Percentiles rank a stretch among this genome's conserved stretches.
Conservation (phyloP, 1,140 invertebrate species). For the Tenebrio molitor region DNA sequence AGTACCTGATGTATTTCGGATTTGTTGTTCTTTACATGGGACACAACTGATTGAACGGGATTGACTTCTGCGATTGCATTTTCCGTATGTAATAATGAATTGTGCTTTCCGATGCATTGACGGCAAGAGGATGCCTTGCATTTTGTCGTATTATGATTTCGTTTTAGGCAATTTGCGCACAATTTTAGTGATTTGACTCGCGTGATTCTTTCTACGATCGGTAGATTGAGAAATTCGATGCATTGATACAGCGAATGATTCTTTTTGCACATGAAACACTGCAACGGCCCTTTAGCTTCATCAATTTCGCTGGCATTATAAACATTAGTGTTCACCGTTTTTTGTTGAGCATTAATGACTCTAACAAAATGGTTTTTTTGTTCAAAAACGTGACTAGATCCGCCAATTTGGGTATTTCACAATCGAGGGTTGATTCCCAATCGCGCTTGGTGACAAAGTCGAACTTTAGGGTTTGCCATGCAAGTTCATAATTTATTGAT, state of each 20-base stretch:
- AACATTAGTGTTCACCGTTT: too few relatives aligned
- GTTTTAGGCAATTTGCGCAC: slow-evolving; percentile 35
- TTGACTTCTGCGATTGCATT: background rate
- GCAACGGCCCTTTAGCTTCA: background rate
- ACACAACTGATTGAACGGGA: background rate
- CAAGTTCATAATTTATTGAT: slow-evolving; percentile 19
- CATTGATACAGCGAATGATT: slow-evolving; percentile 8
- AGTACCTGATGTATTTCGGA: background rate
- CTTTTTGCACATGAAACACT: background rate
- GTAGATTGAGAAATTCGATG: slow-evolving; percentile 13
- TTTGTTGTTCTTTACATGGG: background rate
- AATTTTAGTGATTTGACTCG: slow-evolving; percentile 15
- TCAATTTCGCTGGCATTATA: background rate
- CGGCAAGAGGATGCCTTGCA: background rate
- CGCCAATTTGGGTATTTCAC: background rate
- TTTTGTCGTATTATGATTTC: background rate
- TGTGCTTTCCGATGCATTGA: slow-evolving; percentile 8
- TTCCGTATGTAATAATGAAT: slow-evolving; percentile 2
- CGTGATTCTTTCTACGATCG: background rate
- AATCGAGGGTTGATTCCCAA: background rate
- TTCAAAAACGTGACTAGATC: background rate
- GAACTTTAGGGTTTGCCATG: slow-evolving; percentile 1
- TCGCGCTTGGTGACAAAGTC: background rate
- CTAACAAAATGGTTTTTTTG: background rate
- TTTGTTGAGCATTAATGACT: too few relatives aligned